phyloP scores from a whole-genome alignment of 2,113 vertebrate genomes.

The Archocentrus centrarchus region DNA sequence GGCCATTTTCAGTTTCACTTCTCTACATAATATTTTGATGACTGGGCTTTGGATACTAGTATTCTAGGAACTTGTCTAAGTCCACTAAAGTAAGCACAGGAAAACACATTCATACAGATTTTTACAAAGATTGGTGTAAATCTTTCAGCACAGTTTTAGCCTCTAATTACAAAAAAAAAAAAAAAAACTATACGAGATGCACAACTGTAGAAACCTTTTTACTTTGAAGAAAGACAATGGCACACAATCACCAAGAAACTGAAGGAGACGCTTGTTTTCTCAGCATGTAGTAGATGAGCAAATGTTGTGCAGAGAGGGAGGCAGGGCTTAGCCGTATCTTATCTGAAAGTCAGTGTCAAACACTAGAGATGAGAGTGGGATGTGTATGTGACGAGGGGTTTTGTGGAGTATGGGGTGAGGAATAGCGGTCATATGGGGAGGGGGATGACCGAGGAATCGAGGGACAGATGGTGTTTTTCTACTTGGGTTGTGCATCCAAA shows the following conservation, averaged over 20 bases:
- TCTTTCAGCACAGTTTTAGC: not conserved
- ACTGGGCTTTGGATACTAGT: not conserved
- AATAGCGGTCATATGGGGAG: conserved; percentile 24
- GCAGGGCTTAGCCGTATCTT: not conserved
- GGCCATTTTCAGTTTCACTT: conserved; percentile 27
- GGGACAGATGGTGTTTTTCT: conserved; percentile 77
- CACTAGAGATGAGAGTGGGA: conserved; percentile 9
- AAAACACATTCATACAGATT: not conserved
- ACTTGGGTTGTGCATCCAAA: conserved; percentile 36
- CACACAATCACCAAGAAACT: not conserved
- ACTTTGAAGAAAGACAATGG: not conserved
- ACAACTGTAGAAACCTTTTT: not conserved
- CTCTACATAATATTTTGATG: not conserved
- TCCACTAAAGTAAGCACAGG: not conserved
- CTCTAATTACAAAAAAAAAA: not conserved
- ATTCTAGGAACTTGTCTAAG: not conserved
- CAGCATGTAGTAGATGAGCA: not conserved
- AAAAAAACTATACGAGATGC: not conserved
- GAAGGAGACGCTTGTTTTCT: conserved; percentile 8
- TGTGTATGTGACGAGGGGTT: conserved; percentile 10
- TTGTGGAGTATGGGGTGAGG: conserved; percentile 28
- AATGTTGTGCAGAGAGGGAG: not conserved
- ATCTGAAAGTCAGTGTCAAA: conserved; percentile 35
- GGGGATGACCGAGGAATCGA: conserved; percentile 39
- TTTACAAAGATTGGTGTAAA: not conserved